These are phyloP conservation scores for Megaptera novaeangliae DNA, from an alignment of 2,113 vertebrate genomes.

Conservation along the genomic window DNA sequence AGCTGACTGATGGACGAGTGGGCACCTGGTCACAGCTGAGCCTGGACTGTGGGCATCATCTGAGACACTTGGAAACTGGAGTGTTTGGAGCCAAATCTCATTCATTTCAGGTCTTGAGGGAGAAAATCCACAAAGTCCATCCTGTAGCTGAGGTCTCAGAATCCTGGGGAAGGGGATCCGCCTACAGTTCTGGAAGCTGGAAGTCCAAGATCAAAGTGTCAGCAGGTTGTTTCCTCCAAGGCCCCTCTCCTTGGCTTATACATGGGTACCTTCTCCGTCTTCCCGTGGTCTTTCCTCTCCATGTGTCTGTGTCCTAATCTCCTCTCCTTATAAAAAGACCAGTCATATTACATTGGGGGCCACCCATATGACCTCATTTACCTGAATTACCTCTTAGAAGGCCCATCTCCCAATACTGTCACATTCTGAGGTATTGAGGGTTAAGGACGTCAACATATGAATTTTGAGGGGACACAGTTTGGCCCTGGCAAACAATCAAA, in stretches of 20 bases:
- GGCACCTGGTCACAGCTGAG: neutral
- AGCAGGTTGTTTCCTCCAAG: neutral
- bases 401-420: neutral
- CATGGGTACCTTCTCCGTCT: neutral
- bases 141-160: neutral
- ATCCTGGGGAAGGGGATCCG: neutral
- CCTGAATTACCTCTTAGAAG: neutral
- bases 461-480: neutral
- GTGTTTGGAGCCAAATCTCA: neutral
- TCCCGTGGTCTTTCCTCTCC: neutral
- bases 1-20: fast-evolving
- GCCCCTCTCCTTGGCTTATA: neutral
- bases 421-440: neutral
- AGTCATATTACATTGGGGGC: too few relatives aligned
- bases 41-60: neutral
- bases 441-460: neutral
- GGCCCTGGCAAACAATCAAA: neutral
- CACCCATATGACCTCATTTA: neutral
- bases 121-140: neutral
- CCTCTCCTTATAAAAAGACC: neutral
- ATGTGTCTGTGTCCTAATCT: neutral
- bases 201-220: neutral
- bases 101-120: neutral
- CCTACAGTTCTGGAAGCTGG: neutral
- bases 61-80: neutral